phyloP scores from a whole-genome alignment of 2,797 vertebrate species.

The Holocentrus rufus region DNA sequence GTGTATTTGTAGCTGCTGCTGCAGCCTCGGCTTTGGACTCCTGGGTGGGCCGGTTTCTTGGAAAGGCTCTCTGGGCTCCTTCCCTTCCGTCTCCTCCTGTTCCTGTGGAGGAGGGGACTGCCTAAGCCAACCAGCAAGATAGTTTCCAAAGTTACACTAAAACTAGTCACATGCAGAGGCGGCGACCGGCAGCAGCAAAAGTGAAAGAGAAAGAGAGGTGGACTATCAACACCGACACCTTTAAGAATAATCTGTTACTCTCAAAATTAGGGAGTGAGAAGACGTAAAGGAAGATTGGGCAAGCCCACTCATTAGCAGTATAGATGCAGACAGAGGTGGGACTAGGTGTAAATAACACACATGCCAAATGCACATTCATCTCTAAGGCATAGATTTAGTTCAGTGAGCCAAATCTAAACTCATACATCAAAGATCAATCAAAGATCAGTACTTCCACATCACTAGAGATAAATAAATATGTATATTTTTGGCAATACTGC shows the following conservation, averaged over 20 bases:
- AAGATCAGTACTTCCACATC: too few relatives aligned
- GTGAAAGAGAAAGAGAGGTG: slow-evolving; percentile 47
- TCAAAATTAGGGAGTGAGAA: slow-evolving; percentile 20
- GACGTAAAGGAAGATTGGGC: slow-evolving; percentile 30
- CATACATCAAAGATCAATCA: too few relatives aligned
- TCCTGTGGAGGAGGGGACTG: slow-evolving; percentile 80
- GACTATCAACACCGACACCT: not conserved
- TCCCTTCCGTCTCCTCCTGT: slow-evolving; percentile 69
- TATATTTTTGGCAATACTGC: not conserved
- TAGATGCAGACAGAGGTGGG: not conserved
- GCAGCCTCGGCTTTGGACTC: slow-evolving; percentile 64
- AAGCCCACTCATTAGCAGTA: slow-evolving; percentile 35
- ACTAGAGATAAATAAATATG: too few relatives aligned
- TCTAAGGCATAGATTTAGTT: not conserved
- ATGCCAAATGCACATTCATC: not conserved
- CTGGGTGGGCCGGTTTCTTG: slow-evolving; percentile 65
- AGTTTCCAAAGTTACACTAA: slow-evolving; percentile 70
- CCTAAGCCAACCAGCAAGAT: slow-evolving; percentile 83
- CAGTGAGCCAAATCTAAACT: not conserved
- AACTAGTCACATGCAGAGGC: slow-evolving; percentile 74
- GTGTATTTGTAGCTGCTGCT: slow-evolving; percentile 68
- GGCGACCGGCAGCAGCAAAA: slow-evolving; percentile 59
- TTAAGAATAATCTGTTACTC: slow-evolving; percentile 48
- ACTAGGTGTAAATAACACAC: not conserved
- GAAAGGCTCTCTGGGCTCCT: slow-evolving; percentile 66